These are phyloP conservation scores for Mantis religiosa DNA, from an alignment of 2,888 invertebrate genomes.

Conservation along the genomic window DNA sequence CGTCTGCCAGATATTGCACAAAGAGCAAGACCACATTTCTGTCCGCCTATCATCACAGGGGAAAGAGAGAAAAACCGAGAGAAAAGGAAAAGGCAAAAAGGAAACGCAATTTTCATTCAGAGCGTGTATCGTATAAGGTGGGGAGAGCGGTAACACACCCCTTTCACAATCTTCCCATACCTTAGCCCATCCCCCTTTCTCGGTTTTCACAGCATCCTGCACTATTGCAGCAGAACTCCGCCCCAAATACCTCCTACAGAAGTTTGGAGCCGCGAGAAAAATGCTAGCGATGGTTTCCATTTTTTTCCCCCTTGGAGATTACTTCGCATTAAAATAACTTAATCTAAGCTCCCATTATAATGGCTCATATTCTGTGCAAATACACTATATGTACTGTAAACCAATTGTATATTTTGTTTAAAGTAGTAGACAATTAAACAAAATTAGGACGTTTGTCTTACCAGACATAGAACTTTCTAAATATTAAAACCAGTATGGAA, in stretches of 20 bases:
- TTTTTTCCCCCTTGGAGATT: neutral
- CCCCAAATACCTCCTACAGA: neutral
- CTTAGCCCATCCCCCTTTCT: neutral
- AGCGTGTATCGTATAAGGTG: conserved; percentile 24
- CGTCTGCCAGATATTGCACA: neutral
- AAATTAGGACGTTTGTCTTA: too few species aligned
- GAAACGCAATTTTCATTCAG: conserved; percentile 27
- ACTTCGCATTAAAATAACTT: neutral
- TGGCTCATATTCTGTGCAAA: too few species aligned
- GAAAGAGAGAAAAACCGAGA: neutral
- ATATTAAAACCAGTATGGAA: too few species aligned
- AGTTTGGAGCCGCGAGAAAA: neutral
- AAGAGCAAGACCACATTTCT: neutral
- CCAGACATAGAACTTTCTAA: too few species aligned
- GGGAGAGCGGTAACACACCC: conserved; percentile 6
- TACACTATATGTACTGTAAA: too few species aligned
- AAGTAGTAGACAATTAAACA: too few species aligned
- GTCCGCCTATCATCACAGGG: neutral
- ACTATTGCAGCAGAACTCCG: neutral
- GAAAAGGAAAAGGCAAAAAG: neutral
- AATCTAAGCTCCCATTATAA: neutral
- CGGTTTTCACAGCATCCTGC: neutral
- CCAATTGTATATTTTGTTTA: too few species aligned
- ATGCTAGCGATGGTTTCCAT: neutral
- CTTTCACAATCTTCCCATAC: conserved; percentile 10